A percentile compares a stretch with the other conserved stretches of the same genome.
Conservation (phyloP, 2,797 vertebrate species). For the Melanotaenia maccullochi region DNA sequence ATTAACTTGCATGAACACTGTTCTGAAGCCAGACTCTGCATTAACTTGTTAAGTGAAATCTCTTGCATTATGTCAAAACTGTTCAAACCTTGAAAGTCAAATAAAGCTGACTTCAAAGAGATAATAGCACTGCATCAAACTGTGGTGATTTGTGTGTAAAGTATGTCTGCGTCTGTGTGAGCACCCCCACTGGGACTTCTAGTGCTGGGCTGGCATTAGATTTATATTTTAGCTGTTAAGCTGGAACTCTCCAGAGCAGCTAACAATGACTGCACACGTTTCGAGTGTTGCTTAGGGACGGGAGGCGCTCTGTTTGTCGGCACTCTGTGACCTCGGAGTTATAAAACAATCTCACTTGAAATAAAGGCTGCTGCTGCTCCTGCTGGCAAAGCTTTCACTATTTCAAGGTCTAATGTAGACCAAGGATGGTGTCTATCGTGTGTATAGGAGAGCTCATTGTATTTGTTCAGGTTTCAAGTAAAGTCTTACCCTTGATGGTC, state of each 20-base stretch:
- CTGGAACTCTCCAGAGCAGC: slow-evolving; percentile 12
- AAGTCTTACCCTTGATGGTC: background rate
- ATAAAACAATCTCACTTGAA: background rate
- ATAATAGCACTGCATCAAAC: slow-evolving; percentile 33
- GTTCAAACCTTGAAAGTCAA: slow-evolving; percentile 31
- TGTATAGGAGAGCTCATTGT: background rate
- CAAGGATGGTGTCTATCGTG: slow-evolving; percentile 3
- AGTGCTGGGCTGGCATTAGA: slow-evolving; percentile 45
- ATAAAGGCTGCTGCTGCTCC: background rate
- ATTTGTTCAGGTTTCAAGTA: background rate
- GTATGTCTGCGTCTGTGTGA: slow-evolving; percentile 6
- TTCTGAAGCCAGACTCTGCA: slow-evolving; percentile 6
- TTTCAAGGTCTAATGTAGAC: slow-evolving; percentile 15
- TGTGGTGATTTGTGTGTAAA: background rate
- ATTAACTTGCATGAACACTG: background rate
- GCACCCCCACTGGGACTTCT: slow-evolving; percentile 50
- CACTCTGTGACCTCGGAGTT: slow-evolving; percentile 28
- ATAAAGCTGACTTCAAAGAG: slow-evolving; percentile 32
- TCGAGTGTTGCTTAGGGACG: slow-evolving; percentile 23
- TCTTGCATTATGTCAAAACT: slow-evolving; percentile 18
- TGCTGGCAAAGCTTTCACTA: background rate
- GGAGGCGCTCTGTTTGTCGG: slow-evolving; percentile 22
- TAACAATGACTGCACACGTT: slow-evolving; percentile 37
- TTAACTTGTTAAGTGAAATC: slow-evolving; percentile 13
- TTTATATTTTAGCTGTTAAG: slow-evolving; percentile 53